A percentile compares a stretch with the other conserved stretches of the same genome.
Evolutionary conservation across 2,797 vertebrate genomes (phyloP).

Genomic region (Spea hammondii): DNA sequence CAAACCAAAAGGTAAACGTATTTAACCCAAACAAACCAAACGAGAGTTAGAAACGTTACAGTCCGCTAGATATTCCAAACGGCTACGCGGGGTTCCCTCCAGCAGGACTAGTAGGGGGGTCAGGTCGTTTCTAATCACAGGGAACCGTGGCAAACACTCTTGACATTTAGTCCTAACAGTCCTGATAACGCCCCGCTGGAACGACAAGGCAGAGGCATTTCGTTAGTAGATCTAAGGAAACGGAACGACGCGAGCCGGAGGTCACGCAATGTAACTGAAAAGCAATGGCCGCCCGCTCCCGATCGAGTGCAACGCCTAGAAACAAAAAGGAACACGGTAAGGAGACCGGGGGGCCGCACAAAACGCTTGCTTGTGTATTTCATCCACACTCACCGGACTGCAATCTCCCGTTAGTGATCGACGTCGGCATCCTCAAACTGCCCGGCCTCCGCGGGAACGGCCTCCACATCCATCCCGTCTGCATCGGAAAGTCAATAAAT

Average conservation of each 20-base stretch:
- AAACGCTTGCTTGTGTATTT: neutral
- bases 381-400: constrained; percentile 41
- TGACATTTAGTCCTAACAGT: too few relatives aligned
- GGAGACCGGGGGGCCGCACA: neutral
- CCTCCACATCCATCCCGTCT: constrained; percentile 95
- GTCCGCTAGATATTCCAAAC: too few relatives aligned
- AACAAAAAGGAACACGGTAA: neutral
- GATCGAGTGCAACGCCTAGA: neutral
- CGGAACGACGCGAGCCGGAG: neutral
- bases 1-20: too few relatives aligned
- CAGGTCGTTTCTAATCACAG: too few relatives aligned
- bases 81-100: too few relatives aligned
- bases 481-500: constrained; percentile 40
- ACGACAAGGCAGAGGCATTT: neutral
- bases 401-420: constrained; percentile 80
- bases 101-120: too few relatives aligned
- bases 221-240: neutral
- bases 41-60: too few relatives aligned
- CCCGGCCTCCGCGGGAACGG: constrained; percentile 76
- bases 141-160: too few relatives aligned
- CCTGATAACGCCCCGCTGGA: neutral
- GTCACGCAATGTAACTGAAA: neutral
- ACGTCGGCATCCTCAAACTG: constrained; percentile 97
- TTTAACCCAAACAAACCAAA: too few relatives aligned
- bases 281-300: neutral